phyloP scores from a whole-genome alignment of 2,888 invertebrate genomes.

The Thecophora atra region DNA sequence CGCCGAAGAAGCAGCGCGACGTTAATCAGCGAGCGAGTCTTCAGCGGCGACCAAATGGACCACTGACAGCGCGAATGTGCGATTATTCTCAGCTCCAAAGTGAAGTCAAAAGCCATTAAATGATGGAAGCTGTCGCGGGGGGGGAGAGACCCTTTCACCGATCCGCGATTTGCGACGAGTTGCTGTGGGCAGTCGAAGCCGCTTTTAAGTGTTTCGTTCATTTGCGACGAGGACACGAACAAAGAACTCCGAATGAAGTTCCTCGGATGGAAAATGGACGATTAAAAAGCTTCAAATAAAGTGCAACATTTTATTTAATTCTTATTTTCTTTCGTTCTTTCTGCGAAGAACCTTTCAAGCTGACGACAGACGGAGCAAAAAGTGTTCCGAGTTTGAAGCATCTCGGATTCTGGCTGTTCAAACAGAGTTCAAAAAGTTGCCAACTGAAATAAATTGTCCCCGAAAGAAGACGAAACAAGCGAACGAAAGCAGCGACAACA shows the following conservation, averaged over 20 bases:
- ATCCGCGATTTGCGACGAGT: too few relatives aligned
- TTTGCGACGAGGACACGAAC: too few relatives aligned
- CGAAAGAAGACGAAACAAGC: slow-evolving; percentile 5
- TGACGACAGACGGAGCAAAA: neutral
- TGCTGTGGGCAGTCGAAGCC: too few relatives aligned
- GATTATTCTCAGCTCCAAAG: too few relatives aligned
- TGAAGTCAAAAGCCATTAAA: too few relatives aligned
- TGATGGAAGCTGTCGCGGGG: too few relatives aligned
- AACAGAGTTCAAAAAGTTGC: slow-evolving; percentile 26
- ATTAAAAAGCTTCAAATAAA: neutral
- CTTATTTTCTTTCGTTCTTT: neutral
- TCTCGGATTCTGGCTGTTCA: slow-evolving; percentile 26
- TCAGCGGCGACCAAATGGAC: too few relatives aligned
- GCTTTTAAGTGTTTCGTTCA: too few relatives aligned
- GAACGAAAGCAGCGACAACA: neutral
- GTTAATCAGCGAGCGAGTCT: too few relatives aligned
- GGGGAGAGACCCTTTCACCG: too few relatives aligned
- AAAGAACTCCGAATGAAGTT: neutral
- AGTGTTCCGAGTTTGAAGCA: neutral
- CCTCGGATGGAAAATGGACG: neutral
- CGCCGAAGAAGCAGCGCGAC: too few relatives aligned
- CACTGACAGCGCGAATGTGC: too few relatives aligned
- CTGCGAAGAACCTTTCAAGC: slow-evolving; percentile 5
- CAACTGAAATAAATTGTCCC: slow-evolving; percentile 34
- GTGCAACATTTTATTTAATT: neutral